Conservation (phyloP, 2,888 invertebrate species). For the Agonopterix heracliana region DNA sequence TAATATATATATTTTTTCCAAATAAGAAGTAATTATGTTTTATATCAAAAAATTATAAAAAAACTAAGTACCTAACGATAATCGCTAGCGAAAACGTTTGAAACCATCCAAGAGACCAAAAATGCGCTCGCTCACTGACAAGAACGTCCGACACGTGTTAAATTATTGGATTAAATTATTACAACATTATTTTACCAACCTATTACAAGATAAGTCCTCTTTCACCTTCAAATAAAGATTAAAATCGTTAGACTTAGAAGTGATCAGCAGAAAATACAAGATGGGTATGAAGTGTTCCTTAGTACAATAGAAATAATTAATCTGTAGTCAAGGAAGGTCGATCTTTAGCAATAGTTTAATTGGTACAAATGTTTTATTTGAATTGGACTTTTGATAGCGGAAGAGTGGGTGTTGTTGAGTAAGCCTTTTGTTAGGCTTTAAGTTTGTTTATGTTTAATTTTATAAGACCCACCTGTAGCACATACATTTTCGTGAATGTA, state of each 20-base stretch:
- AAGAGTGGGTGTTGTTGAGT: constrained; percentile 24
- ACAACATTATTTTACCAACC: constrained; percentile 12
- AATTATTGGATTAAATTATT: constrained; percentile 37
- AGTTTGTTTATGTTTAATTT: too few species aligned
- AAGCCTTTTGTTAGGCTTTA: constrained; percentile 14
- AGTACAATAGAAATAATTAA: constrained; percentile 59
- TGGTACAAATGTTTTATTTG: constrained; percentile 33
- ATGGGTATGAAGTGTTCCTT: constrained; percentile 21
- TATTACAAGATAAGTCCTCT: background rate
- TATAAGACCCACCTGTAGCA: too few species aligned
- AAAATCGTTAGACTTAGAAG: constrained; percentile 1
- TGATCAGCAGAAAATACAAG: background rate
- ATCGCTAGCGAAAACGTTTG: background rate
- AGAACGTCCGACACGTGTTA: constrained; percentile 29
- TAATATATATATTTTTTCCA: too few species aligned
- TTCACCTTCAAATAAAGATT: constrained; percentile 6
- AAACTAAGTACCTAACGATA: too few species aligned
- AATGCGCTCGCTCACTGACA: constrained; percentile 27
- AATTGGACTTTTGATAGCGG: constrained; percentile 21
- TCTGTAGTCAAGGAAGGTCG: constrained; percentile 44
- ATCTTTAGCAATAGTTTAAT: constrained; percentile 45
- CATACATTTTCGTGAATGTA: too few species aligned
- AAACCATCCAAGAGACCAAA: constrained; percentile 9
- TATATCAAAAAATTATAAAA: too few species aligned
- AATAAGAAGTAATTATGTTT: too few species aligned